A percentile compares a stretch with the other conserved stretches of the same genome.
Evolutionary conservation across 2,797 vertebrate genomes (phyloP).

Genomic region (Galaxias olidus): DNA sequence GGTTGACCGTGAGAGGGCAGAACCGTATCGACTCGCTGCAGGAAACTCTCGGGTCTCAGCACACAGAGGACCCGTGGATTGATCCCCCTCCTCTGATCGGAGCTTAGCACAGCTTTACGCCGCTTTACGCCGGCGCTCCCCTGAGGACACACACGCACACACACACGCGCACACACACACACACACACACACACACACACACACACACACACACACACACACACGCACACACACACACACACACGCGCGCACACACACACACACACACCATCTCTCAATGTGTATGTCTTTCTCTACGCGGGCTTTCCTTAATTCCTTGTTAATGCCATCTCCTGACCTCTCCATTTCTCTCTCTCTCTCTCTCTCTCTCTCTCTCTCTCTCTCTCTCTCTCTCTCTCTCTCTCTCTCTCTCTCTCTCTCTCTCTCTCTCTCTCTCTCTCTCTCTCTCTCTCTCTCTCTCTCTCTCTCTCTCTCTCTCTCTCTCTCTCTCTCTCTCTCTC

Average conservation of each 20-base stretch:
- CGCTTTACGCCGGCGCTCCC: neutral
- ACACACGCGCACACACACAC: too few relatives aligned
- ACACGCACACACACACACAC: too few relatives aligned
- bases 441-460: conserved; percentile 2
- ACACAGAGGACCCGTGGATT: conserved; percentile 45
- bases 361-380: conserved; percentile 4
- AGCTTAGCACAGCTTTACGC: conserved; percentile 56
- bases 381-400: neutral
- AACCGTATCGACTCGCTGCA: conserved; percentile 43
- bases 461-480: conserved; percentile 26
- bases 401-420: neutral
- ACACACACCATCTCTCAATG: too few relatives aligned
- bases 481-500: neutral
- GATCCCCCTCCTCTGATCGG: conserved; percentile 56
- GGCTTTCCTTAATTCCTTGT: too few relatives aligned
- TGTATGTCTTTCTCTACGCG: too few relatives aligned
- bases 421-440: conserved; percentile 14
- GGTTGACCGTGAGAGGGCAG: neutral
- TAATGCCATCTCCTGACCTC: conserved; percentile 40
- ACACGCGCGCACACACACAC: too few relatives aligned
- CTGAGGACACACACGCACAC: too few relatives aligned
- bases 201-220: too few relatives aligned
- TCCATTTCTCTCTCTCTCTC: conserved; percentile 19
- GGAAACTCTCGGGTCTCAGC: conserved; percentile 41
- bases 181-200: too few relatives aligned